These are phyloP conservation scores for Achroia grisella DNA, from an alignment of 1,140 invertebrate genomes.

Conservation along the genomic window DNA sequence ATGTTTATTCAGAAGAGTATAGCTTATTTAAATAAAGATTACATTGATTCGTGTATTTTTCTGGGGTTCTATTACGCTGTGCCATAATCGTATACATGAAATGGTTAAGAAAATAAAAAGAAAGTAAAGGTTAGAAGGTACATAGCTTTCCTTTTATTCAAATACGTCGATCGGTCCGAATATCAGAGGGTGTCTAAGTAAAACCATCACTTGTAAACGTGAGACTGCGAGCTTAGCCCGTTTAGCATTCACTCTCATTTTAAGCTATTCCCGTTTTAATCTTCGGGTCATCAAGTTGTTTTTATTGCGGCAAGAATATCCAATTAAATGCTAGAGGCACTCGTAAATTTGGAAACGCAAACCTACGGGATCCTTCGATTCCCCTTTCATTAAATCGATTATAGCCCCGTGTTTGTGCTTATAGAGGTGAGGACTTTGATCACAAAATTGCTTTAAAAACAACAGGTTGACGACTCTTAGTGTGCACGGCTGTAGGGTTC, in stretches of 20 bases:
- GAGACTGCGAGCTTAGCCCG: conserved; percentile 9
- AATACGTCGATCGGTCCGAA: conserved; percentile 8
- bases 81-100: no score
- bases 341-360: conserved; percentile 55
- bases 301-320: conserved; percentile 57
- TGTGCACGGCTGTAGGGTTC: conserved; percentile 4
- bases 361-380: conserved; percentile 50
- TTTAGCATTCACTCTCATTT: conserved; percentile 34
- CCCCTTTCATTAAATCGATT: conserved; percentile 61
- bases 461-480: conserved; percentile 38
- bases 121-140: background rate
- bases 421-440: conserved; percentile 46
- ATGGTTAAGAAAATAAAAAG: no score
- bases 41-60: no score
- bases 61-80: no score
- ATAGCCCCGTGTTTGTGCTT: conserved; percentile 41
- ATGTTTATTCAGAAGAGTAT: no score
- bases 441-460: conserved; percentile 49
- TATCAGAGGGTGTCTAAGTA: conserved; percentile 13
- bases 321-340: conserved; percentile 54
- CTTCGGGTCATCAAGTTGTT: conserved; percentile 45
- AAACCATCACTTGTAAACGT: conserved; percentile 23
- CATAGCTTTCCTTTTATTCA: conserved; percentile 12
- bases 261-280: conserved; percentile 41
- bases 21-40: no score